phyloP scores from a whole-genome alignment of 1,140 invertebrate genomes.

The Euura saliciscinereae region DNA sequence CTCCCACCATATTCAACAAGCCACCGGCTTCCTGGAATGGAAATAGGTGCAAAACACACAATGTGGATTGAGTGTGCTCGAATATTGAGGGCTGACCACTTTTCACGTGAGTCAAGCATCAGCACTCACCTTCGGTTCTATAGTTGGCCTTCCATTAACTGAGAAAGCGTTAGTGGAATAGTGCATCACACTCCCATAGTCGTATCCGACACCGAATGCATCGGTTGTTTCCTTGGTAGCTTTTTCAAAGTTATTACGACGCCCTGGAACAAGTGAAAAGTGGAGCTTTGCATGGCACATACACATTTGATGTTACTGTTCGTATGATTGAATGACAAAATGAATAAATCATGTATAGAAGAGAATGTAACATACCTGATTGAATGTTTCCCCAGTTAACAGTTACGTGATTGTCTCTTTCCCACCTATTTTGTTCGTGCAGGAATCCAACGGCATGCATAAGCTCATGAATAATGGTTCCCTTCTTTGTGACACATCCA shows the following conservation, averaged over 20 bases:
- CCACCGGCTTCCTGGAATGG: conserved; percentile 26
- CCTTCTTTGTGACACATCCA: conserved; percentile 75
- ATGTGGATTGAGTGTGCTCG: neutral
- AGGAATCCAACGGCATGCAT: conserved; percentile 86
- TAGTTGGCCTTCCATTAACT: conserved; percentile 73
- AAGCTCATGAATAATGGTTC: conserved; percentile 83
- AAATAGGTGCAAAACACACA: neutral
- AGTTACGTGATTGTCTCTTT: conserved; percentile 76
- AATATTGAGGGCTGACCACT: neutral
- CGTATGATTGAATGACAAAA: too few species aligned
- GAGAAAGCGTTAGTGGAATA: conserved; percentile 81
- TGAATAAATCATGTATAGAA: too few species aligned
- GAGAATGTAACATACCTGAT: conserved; percentile 52
- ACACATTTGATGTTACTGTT: too few species aligned
- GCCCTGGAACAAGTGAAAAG: conserved; percentile 49
- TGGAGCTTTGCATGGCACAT: neutral
- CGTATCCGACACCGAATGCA: conserved; percentile 73
- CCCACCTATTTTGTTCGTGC: conserved; percentile 84
- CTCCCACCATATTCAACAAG: conserved; percentile 34
- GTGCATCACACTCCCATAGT: conserved; percentile 86
- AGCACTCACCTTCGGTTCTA: conserved; percentile 67
- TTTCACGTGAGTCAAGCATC: too few species aligned
- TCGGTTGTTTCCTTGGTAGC: conserved; percentile 60
- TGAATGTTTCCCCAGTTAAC: conserved; percentile 78
- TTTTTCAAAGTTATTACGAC: conserved; percentile 74